These are phyloP conservation scores for Sclerodermus sp. DNA, from an alignment of 2,888 invertebrate genomes.

Conservation along the genomic window DNA sequence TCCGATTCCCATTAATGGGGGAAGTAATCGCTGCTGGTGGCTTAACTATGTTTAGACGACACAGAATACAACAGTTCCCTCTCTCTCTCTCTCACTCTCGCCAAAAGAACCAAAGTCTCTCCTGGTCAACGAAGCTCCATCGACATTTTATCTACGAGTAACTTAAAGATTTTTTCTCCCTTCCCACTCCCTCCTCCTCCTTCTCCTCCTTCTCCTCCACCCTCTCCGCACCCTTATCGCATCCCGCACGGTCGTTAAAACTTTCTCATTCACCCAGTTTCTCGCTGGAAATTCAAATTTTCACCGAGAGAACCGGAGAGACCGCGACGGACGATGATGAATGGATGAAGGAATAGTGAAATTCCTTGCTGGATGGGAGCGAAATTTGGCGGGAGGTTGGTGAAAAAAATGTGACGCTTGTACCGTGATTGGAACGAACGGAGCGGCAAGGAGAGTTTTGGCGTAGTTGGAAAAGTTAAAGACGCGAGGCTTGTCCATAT, in stretches of 20 bases:
- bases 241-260: too few species aligned
- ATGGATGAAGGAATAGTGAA: too few species aligned
- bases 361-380: too few species aligned
- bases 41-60: slow-evolving; percentile 30
- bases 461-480: background rate
- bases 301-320: too few species aligned
- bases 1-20: slow-evolving; percentile 44
- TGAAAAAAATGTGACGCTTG: too few species aligned
- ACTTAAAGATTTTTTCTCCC: slow-evolving; percentile 8
- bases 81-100: background rate
- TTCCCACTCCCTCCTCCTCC: background rate
- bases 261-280: too few species aligned
- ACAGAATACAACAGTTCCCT: slow-evolving; percentile 13
- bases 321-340: too few species aligned
- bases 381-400: too few species aligned
- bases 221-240: background rate
- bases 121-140: too few species aligned
- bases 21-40: slow-evolving; percentile 55
- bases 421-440: background rate
- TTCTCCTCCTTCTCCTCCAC: background rate
- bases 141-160: too few species aligned
- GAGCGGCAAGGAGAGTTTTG: background rate
- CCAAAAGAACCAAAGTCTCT: too few species aligned
- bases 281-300: too few species aligned
- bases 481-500: background rate